Conservation (phyloP, 2,113 vertebrate species). For the Eulemur macaco region DNA sequence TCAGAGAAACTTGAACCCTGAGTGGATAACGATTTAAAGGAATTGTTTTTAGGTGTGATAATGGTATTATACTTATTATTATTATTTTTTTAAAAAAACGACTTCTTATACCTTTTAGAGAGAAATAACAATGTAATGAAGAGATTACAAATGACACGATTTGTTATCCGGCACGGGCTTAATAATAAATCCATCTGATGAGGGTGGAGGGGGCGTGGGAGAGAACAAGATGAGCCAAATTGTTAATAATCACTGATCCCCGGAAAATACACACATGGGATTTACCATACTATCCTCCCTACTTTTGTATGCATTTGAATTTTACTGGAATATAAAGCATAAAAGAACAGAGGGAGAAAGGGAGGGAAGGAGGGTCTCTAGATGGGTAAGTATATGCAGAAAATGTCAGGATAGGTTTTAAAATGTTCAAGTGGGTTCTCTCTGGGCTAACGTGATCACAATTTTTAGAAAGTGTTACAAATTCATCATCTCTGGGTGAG, state of each 20-base stretch:
- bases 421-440: not conserved
- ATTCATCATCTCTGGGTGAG: not conserved
- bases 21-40: not conserved
- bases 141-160: not conserved
- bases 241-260: not conserved
- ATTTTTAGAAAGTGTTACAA: constrained; percentile 12
- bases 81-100: not conserved
- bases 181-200: not conserved
- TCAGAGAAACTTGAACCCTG: not conserved
- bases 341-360: not conserved
- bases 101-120: not conserved
- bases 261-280: not conserved
- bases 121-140: not conserved
- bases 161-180: not conserved
- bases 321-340: not conserved
- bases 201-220: fast-evolving
- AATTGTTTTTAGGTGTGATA: not conserved
- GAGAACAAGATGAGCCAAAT: not conserved
- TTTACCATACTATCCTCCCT: not conserved
- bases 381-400: not conserved
- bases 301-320: not conserved
- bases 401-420: not conserved
- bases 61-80: not conserved
- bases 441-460: constrained; percentile 1
- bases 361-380: too few relatives aligned